Percentiles rank a stretch among this genome's conserved stretches.
phyloP scores from a whole-genome alignment of 2,888 invertebrate species.

The Neocrepidodera transversa region DNA sequence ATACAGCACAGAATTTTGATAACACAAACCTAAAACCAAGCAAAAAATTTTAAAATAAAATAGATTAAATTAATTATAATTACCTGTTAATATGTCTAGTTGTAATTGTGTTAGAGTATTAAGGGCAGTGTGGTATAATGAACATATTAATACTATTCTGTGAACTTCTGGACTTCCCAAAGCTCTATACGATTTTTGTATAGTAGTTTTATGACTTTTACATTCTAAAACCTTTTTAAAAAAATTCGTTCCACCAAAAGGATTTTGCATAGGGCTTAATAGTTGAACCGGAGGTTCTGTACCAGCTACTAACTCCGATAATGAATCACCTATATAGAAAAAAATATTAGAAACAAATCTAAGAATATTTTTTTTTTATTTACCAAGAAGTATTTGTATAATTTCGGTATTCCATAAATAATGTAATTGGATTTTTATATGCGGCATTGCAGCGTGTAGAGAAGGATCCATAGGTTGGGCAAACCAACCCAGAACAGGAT shows the following conservation, averaged over 20 bases:
- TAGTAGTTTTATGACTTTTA: constrained; percentile 66
- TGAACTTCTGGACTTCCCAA: constrained; percentile 83
- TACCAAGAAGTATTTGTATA: constrained; percentile 66
- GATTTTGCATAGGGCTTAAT: constrained; percentile 55
- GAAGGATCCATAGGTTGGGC: constrained; percentile 66
- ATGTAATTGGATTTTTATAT: constrained; percentile 63
- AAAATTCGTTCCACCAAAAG: constrained; percentile 62
- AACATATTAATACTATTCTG: constrained; percentile 85
- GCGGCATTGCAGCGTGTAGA: constrained; percentile 65
- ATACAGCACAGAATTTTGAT: constrained; percentile 88
- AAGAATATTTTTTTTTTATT: too few species aligned
- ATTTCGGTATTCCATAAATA: constrained; percentile 65
- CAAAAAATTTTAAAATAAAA: too few species aligned
- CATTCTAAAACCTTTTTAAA: constrained; percentile 69
- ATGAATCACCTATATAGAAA: constrained; percentile 60
- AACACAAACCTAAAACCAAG: constrained; percentile 80
- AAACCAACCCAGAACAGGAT: constrained; percentile 97
- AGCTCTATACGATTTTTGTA: constrained; percentile 73
- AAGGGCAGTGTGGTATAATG: constrained; percentile 90
- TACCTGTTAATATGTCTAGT: constrained; percentile 91
- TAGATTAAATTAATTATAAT: too few species aligned
- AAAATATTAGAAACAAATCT: too few species aligned
- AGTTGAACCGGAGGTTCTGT: constrained; percentile 54
- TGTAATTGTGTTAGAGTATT: constrained; percentile 89
- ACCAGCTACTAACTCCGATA: constrained; percentile 43